Evolutionary conservation across 2,888 invertebrate genomes (phyloP).

Genomic region (Megastigmus dorsalis): DNA sequence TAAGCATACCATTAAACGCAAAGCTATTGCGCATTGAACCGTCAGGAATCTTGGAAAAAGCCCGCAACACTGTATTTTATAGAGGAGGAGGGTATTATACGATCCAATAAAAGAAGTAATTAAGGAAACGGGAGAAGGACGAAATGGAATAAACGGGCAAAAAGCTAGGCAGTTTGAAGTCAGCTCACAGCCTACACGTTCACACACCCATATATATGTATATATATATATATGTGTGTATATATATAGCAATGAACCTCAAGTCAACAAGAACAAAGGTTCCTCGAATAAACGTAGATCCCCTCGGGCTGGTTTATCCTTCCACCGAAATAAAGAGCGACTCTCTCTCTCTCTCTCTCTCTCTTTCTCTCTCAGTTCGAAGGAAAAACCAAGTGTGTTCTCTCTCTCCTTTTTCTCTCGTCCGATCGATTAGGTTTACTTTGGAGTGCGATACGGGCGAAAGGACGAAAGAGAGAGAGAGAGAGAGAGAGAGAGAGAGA

Average conservation of each 20-base stretch:
- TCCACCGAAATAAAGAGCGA: conserved; percentile 27
- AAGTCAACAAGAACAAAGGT: conserved; percentile 45
- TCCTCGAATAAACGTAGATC: conserved; percentile 38
- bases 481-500: neutral
- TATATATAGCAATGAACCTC: conserved; percentile 29
- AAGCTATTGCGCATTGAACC: too few relatives aligned
- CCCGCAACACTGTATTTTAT: neutral
- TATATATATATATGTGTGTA: neutral
- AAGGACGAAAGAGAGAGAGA: conserved; percentile 1
- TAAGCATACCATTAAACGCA: too few relatives aligned
- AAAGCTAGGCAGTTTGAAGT: conserved; percentile 17
- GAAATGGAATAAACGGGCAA: neutral
- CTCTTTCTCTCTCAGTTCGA: neutral
- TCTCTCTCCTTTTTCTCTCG: too few relatives aligned
- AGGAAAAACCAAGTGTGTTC: conserved; percentile 19
- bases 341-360: neutral
- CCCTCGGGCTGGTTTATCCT: conserved; percentile 30
- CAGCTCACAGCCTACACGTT: neutral
- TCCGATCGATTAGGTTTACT: conserved; percentile 57
- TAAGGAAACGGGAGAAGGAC: conserved; percentile 8
- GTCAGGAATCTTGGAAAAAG: neutral
- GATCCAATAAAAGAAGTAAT: conserved; percentile 33
- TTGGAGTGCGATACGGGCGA: conserved; percentile 58
- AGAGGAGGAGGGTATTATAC: neutral
- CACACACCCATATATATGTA: neutral